A percentile compares a stretch with the other conserved stretches of the same genome.
phyloP scores from a whole-genome alignment of 1,140 invertebrate species.

The Ctenoplectra terminalis region DNA sequence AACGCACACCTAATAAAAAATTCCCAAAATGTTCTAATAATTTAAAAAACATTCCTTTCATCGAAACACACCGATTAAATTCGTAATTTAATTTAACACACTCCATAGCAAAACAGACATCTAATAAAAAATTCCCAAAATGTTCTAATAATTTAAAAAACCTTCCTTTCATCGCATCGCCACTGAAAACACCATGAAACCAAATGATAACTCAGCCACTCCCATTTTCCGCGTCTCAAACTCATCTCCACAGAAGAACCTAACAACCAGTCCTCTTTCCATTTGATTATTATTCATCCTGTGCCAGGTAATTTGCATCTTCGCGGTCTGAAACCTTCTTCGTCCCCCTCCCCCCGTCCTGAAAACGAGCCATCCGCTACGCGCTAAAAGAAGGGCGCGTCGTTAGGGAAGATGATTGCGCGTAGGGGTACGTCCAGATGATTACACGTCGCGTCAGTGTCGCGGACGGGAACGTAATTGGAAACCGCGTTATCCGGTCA shows the following conservation, averaged over 20 bases:
- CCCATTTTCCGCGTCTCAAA: not conserved
- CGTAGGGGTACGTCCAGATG: slow-evolving; percentile 42
- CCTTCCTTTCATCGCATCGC: too few species aligned
- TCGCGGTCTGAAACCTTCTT: not conserved
- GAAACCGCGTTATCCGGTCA: slow-evolving; percentile 70
- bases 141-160: too few species aligned
- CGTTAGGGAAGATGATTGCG: slow-evolving; percentile 42
- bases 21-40: too few species aligned
- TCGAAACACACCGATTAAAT: too few species aligned
- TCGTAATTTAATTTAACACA: too few species aligned
- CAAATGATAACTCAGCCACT: not conserved
- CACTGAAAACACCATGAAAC: slow-evolving; percentile 3
- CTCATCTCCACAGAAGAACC: not conserved
- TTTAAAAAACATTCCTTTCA: too few species aligned
- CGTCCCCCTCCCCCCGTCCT: not conserved
- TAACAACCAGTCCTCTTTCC: not conserved
- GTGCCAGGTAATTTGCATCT: slow-evolving; percentile 20
- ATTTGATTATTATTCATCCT: slow-evolving; percentile 30
- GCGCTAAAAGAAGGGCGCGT: not conserved
- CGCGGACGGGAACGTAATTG: slow-evolving; percentile 70
- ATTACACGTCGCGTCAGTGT: slow-evolving; percentile 60
- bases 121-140: too few species aligned
- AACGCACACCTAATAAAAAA: too few species aligned
- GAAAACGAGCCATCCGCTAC: not conserved
- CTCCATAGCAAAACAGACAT: too few species aligned